These are phyloP conservation scores for Cinara cedri DNA, from an alignment of 2,888 invertebrate species.

Conservation along the genomic window DNA sequence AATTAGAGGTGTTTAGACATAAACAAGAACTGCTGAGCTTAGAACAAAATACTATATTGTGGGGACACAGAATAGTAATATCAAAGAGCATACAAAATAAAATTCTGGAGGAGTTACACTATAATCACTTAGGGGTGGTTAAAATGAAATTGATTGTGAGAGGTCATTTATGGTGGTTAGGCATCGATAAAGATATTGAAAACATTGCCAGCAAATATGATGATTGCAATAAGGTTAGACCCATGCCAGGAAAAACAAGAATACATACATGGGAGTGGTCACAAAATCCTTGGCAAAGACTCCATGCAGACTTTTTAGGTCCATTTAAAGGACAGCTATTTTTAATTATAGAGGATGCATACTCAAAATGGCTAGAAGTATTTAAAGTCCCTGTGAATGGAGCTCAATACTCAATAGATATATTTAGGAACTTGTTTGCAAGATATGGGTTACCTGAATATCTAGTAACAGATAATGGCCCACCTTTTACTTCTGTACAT, in stretches of 20 bases:
- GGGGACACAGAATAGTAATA: no score
- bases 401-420: no score
- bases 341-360: conserved; percentile 56
- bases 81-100: no score
- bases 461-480: conserved; percentile 30
- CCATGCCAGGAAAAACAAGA: conserved; percentile 5
- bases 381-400: background rate
- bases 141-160: conserved; percentile 45
- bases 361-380: conserved; percentile 50
- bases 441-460: no score
- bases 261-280: conserved; percentile 31
- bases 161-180: conserved; percentile 36
- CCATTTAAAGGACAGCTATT: conserved; percentile 49
- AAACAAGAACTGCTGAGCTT: no score
- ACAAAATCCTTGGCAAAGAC: conserved; percentile 31
- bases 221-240: conserved; percentile 7
- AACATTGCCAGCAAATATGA: no score
- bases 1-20: no score
- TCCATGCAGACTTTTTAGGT: conserved; percentile 51
- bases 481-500: background rate
- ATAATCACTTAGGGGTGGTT: no score
- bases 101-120: no score
- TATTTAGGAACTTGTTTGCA: no score
- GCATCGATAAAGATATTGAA: conserved; percentile 31
- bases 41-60: no score